phyloP scores from a whole-genome alignment of 2,888 invertebrate species.

The Cosmorhoe ocellata region DNA sequence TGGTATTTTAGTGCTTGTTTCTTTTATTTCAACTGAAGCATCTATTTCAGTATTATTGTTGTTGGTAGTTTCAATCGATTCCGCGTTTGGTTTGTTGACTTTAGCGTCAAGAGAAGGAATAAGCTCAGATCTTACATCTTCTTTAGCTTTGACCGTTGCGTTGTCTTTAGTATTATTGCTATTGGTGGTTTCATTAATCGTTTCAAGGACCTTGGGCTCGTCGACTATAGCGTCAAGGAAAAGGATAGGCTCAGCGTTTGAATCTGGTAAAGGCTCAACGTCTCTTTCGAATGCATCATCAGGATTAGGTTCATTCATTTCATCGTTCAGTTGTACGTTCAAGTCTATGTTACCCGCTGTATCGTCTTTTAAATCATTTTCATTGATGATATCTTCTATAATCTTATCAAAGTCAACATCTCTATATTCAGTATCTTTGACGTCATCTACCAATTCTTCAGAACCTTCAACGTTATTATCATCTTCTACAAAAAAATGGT shows the following conservation, averaged over 20 bases:
- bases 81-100: conserved; percentile 32
- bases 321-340: conserved; percentile 19
- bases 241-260: conserved; percentile 28
- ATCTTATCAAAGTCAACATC: conserved; percentile 41
- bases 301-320: conserved; percentile 29
- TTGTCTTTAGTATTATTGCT: conserved; percentile 14
- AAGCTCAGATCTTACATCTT: conserved; percentile 16
- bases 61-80: conserved; percentile 10
- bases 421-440: conserved; percentile 21
- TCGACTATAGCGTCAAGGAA: conserved; percentile 51
- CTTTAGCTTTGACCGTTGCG: conserved; percentile 12
- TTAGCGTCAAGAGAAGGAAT: conserved; percentile 50
- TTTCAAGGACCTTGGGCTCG: conserved; percentile 25
- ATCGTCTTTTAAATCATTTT: conserved; percentile 23
- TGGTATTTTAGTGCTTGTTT: not conserved
- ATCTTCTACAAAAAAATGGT: conserved; percentile 23
- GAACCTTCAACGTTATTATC: conserved; percentile 16
- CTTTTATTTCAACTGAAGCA: conserved; percentile 21
- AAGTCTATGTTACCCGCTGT: conserved; percentile 13
- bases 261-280: conserved; percentile 14
- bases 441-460: conserved; percentile 26
- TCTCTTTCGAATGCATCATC: conserved; percentile 26
- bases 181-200: conserved; percentile 7
- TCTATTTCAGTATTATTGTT: conserved; percentile 16
- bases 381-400: conserved; percentile 22